Percentiles rank a stretch among this genome's conserved stretches.
These are phyloP conservation scores for Copidosoma aretas DNA, from an alignment of 2,888 invertebrate species.

Conservation along the genomic window DNA sequence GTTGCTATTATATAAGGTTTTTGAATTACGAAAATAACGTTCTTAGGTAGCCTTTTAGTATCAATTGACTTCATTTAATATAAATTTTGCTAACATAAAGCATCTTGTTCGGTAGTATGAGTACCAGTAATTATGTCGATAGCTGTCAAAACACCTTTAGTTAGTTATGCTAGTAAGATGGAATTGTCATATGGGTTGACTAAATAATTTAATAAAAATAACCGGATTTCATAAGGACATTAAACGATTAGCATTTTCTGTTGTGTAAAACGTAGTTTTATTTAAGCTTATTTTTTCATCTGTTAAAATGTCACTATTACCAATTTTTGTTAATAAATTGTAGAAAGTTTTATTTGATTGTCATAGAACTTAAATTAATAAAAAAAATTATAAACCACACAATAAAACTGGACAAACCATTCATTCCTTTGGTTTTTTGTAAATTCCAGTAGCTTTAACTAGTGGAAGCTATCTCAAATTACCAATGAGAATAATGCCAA, in stretches of 20 bases:
- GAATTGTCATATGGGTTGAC: no score
- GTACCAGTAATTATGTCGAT: no score
- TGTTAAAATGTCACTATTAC: conserved; percentile 45
- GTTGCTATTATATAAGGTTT: no score
- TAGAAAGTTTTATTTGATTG: conserved; percentile 53
- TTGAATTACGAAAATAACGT: no score
- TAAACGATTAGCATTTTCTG: conserved; percentile 39
- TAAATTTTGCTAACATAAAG: no score
- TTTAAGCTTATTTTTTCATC: conserved; percentile 43
- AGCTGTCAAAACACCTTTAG: no score
- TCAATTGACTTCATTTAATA: no score
- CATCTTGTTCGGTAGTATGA: no score
- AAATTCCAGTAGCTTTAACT: conserved; percentile 49
- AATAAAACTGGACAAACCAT: conserved; percentile 45
- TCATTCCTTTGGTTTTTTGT: conserved; percentile 45
- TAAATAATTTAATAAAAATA: conserved; percentile 50
- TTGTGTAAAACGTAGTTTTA: conserved; percentile 46
- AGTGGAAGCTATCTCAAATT: conserved; percentile 57
- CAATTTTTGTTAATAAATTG: conserved; percentile 51
- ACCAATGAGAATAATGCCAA: conserved; percentile 53
- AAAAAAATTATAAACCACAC: conserved; percentile 51
- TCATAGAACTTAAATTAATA: conserved; percentile 51
- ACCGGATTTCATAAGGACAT: conserved; percentile 45
- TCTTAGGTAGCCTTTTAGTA: no score
- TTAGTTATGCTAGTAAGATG: no score